These are phyloP conservation scores for Anagrus nilaparvatae DNA, from an alignment of 1,140 invertebrate species.

Conservation along the genomic window DNA sequence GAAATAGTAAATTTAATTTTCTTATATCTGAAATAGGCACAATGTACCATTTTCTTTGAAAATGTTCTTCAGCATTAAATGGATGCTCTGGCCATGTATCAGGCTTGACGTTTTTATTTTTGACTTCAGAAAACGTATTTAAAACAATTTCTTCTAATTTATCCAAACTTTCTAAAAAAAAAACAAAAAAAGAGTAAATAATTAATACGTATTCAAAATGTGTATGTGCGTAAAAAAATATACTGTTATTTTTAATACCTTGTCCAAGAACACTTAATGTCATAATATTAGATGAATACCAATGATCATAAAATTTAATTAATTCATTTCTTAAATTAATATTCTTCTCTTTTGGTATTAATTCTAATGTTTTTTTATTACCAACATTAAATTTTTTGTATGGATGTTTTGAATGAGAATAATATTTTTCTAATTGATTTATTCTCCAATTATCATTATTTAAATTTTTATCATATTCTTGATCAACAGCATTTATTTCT, in stretches of 20 bases:
- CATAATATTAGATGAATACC: constrained; percentile 95
- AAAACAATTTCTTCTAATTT: constrained; percentile 75
- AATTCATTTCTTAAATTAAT: constrained; percentile 77
- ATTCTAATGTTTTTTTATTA: constrained; percentile 72
- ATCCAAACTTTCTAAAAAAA: constrained; percentile 70
- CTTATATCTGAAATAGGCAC: constrained; percentile 87
- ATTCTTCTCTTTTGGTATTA: constrained; percentile 65
- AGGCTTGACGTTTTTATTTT: constrained; percentile 62
- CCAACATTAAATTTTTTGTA: constrained; percentile 88
- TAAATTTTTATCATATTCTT: constrained; percentile 91
- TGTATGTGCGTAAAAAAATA: too few relatives aligned
- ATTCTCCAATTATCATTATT: constrained; percentile 78
- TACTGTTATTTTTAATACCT: constrained; percentile 53
- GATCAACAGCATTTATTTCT: constrained; percentile 92
- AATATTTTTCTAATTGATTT: constrained; percentile 75
- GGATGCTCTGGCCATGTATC: constrained; percentile 74
- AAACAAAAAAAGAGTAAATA: background rate
- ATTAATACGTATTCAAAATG: too few relatives aligned
- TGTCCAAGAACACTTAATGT: constrained; percentile 79
- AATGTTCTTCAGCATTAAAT: constrained; percentile 58
- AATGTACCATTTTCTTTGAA: constrained; percentile 56
- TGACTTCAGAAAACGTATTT: constrained; percentile 64
- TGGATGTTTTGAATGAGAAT: constrained; percentile 64
- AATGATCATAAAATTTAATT: constrained; percentile 79
- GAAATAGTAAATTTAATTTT: constrained; percentile 76